Base-by-base conservation (phyloP, 2,888 invertebrate species). In the Xestia rhomboidea region DNA sequence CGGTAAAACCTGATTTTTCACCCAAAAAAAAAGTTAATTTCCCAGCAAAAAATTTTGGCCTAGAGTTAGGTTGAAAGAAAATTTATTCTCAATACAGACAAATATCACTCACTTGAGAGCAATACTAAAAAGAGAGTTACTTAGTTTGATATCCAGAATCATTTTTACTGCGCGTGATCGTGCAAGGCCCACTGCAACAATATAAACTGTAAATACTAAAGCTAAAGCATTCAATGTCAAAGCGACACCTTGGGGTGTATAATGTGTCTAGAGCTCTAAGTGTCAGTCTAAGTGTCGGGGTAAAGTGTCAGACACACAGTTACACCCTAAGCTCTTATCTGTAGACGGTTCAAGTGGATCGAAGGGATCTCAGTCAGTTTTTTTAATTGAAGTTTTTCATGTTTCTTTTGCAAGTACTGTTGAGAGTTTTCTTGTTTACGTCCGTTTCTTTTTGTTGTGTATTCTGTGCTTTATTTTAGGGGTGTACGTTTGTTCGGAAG, bases 381-480 rank as follows among this genome's bases (percentile, higher is more conserved):
- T 87, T 88, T 86, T 86, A 86, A 87, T 87, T 86, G 81, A 84
- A 82, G 81, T 84, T 81, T 79, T 77, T 80, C 71, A 68, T 69
- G 68, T 79, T 87, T 74, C 69, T 60, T 81, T 75, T 67, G 64
- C 13, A 66, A 87, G 75, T 70, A 38, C 68, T 72, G 63, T 82
- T 86, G 81, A 83, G 69, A 38, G 63, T 41, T 51, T 68, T 66
- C 71, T 10, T 54, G 79, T 83, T 83, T 73, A 76, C 71, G 49
- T 68, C 24, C 6, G 27, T 68, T 71, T 72, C 68, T 60, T 78
- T 82, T 79, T 73, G 78, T 70, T 85, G 63, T 82, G 18, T 78
- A 70, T 77, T 77, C 51, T 15, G 63, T 46, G 46, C 51, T 85
- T 83, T 71, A 73, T 81, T 71, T 81, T 38, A 54, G 34, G 54